Percentiles rank a stretch among this genome's conserved stretches.
These are phyloP conservation scores for Suillia variegata DNA, from an alignment of 2,888 invertebrate species.

Conservation along the genomic window DNA sequence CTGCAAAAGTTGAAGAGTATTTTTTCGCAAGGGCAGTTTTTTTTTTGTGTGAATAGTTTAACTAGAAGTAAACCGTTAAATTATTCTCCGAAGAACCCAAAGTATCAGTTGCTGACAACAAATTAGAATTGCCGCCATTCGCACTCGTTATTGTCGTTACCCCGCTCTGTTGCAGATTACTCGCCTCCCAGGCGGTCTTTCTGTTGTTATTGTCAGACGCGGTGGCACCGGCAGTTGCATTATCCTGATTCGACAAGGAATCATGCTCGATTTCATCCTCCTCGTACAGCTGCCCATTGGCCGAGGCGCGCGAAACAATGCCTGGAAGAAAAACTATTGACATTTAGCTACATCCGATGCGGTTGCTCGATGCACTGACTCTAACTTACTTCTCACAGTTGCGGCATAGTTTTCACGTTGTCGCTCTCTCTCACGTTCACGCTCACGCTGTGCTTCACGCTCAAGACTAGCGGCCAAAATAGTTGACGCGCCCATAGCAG, in stretches of 20 bases:
- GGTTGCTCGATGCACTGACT: background rate
- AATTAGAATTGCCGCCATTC: constrained; percentile 45
- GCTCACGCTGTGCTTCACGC: constrained; percentile 57
- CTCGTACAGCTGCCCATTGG: constrained; percentile 61
- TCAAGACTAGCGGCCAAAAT: constrained; percentile 66
- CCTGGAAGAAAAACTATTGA: constrained; percentile 58
- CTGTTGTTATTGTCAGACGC: constrained; percentile 45
- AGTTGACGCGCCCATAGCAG: constrained; percentile 66
- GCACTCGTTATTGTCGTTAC: constrained; percentile 31
- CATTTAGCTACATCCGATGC: constrained; percentile 29
- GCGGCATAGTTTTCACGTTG: constrained; percentile 63
- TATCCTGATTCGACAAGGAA: constrained; percentile 47
- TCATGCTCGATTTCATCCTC: constrained; percentile 61
- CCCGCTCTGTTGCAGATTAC: constrained; percentile 23
- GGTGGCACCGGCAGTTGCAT: constrained; percentile 35
- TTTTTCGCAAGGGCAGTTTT: too few relatives aligned
- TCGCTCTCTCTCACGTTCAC: constrained; percentile 58
- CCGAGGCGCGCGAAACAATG: constrained; percentile 63
- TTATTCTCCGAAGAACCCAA: constrained; percentile 65
- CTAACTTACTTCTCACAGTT: constrained; percentile 65
- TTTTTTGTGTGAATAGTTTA: too few relatives aligned
- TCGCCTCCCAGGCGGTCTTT: constrained; percentile 56
- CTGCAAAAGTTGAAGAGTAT: too few relatives aligned
- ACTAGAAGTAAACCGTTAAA: constrained; percentile 67
- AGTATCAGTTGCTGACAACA: constrained; percentile 52